phyloP scores from a whole-genome alignment of 2,888 invertebrate species.

The Drosophila merina region DNA sequence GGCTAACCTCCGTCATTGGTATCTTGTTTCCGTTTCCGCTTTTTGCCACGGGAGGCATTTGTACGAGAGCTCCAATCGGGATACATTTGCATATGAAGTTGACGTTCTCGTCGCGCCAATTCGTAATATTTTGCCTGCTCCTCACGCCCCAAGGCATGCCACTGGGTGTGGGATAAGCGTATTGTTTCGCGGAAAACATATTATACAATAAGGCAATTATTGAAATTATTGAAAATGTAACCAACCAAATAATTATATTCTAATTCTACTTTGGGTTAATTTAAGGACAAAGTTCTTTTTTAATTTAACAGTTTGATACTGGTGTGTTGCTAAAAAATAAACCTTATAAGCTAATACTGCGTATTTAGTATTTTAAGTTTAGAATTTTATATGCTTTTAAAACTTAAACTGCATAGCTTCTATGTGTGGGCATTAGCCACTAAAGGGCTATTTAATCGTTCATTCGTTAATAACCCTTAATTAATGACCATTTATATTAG shows the following conservation, averaged over 20 bases:
- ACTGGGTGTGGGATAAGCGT: constrained; percentile 85
- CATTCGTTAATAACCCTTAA: no score
- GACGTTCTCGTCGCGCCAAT: constrained; percentile 98
- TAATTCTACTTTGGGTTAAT: neutral
- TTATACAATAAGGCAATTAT: constrained; percentile 31
- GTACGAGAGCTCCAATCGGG: constrained; percentile 99
- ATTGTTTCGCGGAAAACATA: constrained; percentile 38
- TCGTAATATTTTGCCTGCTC: constrained; percentile 99
- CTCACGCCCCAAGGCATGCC: constrained; percentile 99
- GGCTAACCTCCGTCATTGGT: constrained; percentile 96
- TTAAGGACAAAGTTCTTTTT: neutral
- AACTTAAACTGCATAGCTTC: no score
- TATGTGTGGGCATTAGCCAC: no score
- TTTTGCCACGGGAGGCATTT: constrained; percentile 99
- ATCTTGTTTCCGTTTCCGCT: constrained; percentile 99
- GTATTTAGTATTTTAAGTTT: neutral
- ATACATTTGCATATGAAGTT: constrained; percentile 99
- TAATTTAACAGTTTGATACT: neutral
- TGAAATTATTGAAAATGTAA: constrained; percentile 25
- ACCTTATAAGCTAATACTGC: neutral
- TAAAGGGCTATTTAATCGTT: no score
- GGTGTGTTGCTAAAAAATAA: neutral
- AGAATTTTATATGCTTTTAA: no score
- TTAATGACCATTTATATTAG: no score
- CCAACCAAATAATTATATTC: constrained; percentile 32